Evolutionary conservation across 2,113 vertebrate genomes (phyloP).

Genomic region (Alces alces): DNA sequence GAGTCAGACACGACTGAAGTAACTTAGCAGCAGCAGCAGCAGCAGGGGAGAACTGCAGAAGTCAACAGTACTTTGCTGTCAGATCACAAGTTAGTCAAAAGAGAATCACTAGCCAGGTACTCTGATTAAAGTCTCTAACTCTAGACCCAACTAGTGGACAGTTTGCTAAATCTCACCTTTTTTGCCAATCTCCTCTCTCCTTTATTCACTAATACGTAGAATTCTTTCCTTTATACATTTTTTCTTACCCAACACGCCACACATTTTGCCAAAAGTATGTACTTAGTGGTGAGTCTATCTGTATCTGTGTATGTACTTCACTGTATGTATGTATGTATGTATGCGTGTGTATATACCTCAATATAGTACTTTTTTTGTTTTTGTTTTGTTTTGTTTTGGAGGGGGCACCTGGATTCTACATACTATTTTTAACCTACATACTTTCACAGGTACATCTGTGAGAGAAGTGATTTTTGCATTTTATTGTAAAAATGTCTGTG

Average conservation of each 20-base stretch:
- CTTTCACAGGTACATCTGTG: not conserved
- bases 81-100: not conserved
- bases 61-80: not conserved
- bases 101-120: not conserved
- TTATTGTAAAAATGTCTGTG: constrained; percentile 3
- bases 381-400: not conserved
- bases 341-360: not conserved
- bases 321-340: not conserved
- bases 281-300: not conserved
- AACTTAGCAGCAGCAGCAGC: too few species aligned
- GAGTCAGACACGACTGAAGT: too few species aligned
- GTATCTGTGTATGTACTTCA: not conserved
- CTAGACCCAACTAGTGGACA: not conserved
- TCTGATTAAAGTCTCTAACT: not conserved
- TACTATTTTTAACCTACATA: not conserved
- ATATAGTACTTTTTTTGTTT: not conserved
- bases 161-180: not conserved
- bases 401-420: not conserved
- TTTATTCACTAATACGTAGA: not conserved
- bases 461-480: not conserved
- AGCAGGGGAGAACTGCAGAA: not conserved
- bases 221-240: not conserved
- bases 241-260: not conserved
- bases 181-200: not conserved
- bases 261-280: not conserved